Evolutionary conservation across 2,113 vertebrate species (phyloP).

Genomic region (Morone saxatilis): DNA sequence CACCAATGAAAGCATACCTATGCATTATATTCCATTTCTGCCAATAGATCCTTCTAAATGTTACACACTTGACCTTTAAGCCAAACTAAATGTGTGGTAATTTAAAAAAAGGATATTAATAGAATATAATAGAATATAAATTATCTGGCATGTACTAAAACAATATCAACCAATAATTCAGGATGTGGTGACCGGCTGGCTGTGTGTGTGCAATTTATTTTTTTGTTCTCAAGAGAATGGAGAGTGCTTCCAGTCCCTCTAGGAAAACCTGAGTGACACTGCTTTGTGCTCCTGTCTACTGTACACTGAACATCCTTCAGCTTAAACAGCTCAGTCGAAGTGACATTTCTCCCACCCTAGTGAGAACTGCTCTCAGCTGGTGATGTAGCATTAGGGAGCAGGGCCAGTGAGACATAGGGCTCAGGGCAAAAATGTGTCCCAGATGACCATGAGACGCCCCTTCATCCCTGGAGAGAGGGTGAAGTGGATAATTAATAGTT

Average conservation of each 20-base stretch:
- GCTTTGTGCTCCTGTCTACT: constrained; percentile 34
- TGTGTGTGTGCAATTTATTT: not conserved
- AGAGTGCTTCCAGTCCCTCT: constrained; percentile 18
- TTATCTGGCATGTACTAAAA: constrained; percentile 16
- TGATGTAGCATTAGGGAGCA: constrained; percentile 24
- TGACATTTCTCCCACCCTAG: not conserved
- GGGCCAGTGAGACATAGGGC: constrained; percentile 12
- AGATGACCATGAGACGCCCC: constrained; percentile 50
- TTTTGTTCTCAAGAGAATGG: constrained; percentile 15
- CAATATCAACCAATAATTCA: constrained; percentile 4
- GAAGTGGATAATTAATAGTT: constrained; percentile 67
- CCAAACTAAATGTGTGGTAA: not conserved
- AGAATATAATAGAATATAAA: constrained; percentile 1
- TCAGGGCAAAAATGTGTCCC: constrained; percentile 10
- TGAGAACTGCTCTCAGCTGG: not conserved
- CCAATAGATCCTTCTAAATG: not conserved
- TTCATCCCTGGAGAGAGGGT: constrained; percentile 21
- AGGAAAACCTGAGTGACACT: constrained; percentile 38
- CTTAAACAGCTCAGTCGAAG: constrained; percentile 33
- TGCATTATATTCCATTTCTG: no score
- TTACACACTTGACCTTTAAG: not conserved
- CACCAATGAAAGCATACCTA: no score
- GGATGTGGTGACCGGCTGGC: not conserved
- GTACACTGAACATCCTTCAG: constrained; percentile 50
- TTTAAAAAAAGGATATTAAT: not conserved